Conservation (phyloP, 2,888 invertebrate genomes). For the Leptarthrus brevirostris region DNA sequence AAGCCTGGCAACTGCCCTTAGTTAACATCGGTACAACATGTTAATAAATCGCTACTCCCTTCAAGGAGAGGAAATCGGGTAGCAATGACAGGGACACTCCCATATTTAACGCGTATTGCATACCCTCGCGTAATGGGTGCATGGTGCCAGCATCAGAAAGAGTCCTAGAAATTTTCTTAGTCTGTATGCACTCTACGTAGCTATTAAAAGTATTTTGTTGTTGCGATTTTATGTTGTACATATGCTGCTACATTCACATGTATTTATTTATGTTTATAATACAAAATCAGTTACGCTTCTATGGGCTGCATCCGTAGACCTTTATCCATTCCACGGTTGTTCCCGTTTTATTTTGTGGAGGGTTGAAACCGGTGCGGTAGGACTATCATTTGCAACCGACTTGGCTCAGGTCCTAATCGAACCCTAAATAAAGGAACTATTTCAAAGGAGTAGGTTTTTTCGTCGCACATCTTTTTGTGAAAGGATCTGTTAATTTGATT, state of each 20-base stretch:
- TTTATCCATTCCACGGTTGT: slow-evolving; percentile 1
- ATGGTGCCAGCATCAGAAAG: neutral
- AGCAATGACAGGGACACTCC: slow-evolving; percentile 64
- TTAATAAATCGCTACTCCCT: slow-evolving; percentile 51
- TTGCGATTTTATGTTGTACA: slow-evolving; percentile 25
- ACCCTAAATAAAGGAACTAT: slow-evolving; percentile 61
- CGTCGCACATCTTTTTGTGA: slow-evolving; percentile 29
- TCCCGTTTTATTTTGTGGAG: slow-evolving; percentile 19
- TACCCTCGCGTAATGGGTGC: slow-evolving; percentile 48
- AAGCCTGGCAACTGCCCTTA: slow-evolving; percentile 50
- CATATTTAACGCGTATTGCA: slow-evolving; percentile 63
- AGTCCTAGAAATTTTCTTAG: slow-evolving; percentile 9
- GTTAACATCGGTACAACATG: slow-evolving; percentile 48
- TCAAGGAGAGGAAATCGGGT: slow-evolving; percentile 18
- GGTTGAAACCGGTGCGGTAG: slow-evolving; percentile 56
- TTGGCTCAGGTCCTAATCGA: slow-evolving; percentile 64
- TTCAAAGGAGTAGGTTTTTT: slow-evolving; percentile 45
- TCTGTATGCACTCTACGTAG: neutral
- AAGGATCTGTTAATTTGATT: slow-evolving; percentile 48
- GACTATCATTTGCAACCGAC: slow-evolving; percentile 57
- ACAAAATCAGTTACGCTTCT: slow-evolving; percentile 67
- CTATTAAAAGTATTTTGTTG: slow-evolving; percentile 6
- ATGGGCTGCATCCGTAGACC: slow-evolving; percentile 24
- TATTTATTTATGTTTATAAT: slow-evolving; percentile 68
- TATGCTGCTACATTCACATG: slow-evolving; percentile 44